A percentile compares a stretch with the other conserved stretches of the same genome.
Evolutionary conservation across 2,797 vertebrate genomes (phyloP).

Genomic region (Poeciliopsis infans): DNA sequence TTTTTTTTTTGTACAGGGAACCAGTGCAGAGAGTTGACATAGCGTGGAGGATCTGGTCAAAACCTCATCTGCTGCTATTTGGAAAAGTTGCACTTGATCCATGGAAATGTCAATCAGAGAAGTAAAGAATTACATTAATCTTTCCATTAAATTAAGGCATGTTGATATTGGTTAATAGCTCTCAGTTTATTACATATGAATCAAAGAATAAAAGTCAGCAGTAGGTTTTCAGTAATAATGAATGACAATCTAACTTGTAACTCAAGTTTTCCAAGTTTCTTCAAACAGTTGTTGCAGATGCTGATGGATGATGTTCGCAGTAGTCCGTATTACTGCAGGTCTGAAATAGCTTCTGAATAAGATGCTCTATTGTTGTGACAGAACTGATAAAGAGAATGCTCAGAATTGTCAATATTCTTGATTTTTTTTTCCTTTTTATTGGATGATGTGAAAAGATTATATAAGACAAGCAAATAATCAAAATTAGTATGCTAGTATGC

Average conservation of each 20-base stretch:
- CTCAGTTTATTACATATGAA: background rate
- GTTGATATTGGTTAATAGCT: background rate
- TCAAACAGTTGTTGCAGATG: background rate
- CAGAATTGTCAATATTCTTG: background rate
- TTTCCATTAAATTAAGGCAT: background rate
- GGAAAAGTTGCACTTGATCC: background rate
- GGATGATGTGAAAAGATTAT: background rate
- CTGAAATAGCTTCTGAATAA: background rate
- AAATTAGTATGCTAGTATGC: background rate
- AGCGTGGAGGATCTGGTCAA: background rate
- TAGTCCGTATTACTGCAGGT: background rate
- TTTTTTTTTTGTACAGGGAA: background rate
- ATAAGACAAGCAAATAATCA: background rate
- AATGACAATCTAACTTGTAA: background rate
- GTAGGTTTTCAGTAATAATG: background rate
- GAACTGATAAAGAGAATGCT: background rate
- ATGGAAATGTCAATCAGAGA: background rate
- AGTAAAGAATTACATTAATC: background rate
- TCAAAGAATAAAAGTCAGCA: background rate
- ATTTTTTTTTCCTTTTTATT: background rate
- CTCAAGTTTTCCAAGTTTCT: background rate
- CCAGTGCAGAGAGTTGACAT: background rate
- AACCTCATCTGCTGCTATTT: background rate
- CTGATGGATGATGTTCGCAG: background rate
- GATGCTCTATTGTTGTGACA: background rate